Base-by-base conservation (phyloP, 1,140 invertebrate genomes). In the Caerostris darwini region DNA sequence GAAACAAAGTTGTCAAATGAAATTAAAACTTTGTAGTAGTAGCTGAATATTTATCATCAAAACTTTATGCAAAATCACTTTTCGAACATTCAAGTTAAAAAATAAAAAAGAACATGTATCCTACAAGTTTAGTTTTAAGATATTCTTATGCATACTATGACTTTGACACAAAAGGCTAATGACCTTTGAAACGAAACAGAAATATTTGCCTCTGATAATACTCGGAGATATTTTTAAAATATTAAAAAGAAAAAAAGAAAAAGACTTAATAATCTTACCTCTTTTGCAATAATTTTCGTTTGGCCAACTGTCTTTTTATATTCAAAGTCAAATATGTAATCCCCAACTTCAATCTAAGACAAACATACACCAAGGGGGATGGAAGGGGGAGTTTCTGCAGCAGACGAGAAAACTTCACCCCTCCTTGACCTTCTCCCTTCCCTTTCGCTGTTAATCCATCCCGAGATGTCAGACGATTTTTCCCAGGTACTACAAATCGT, bases 361-460 rank as follows among this genome's bases (percentile, higher is more conserved):
- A 64, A 64, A 64, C 61, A 64, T 17, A 17, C 61, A 64, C 61
- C 61, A 12, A n/a, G 61, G n/a, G 71, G 71, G 50, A 77, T 3
- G 19, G 34, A 8, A 64, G 19, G n/a, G 3, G 8, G 34, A 53
- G 61, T n/a, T 12, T 5, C n/a, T 14, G 71, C 71, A 77, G 71
- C 71, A 77, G 71, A 77, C 71, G 71, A 53, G 71, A 53, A 77
- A 50, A 77, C 10, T 77, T 77, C 34, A 50, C 19, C 82, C 56
- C 57, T 54, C 82, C 57, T 83, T 53, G 57, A 53, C 82, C 34
- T 83, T 34, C 17, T 34, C 67, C 69, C 71, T 77, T 77, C 71
- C 71, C 71, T 77, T 34, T 77, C 71, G 71, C 82, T 53, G 82
- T 83, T 83, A 83, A 83, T 83, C 82, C 82, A 83, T 83, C 56